A percentile compares a stretch with the other conserved stretches of the same genome.
Conservation (phyloP, 1,140 invertebrate genomes). For the Drosophila setifemur region DNA sequence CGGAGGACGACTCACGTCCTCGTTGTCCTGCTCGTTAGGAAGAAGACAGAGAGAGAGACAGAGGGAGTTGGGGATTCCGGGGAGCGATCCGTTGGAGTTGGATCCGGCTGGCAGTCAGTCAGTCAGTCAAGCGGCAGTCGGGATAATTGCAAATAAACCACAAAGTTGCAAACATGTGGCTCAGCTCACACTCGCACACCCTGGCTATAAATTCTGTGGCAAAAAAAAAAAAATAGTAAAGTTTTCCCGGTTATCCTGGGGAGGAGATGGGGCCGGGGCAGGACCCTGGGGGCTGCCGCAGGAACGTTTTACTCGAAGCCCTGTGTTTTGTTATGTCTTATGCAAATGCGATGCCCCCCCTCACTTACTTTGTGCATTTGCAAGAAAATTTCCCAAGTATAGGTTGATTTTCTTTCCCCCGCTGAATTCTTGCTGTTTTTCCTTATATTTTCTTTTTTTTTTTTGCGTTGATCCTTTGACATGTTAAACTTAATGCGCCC, state of each 20-base stretch:
- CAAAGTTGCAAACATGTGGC: conserved; percentile 77
- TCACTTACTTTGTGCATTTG: conserved; percentile 47
- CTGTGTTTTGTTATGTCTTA: conserved; percentile 65
- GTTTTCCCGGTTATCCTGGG: conserved; percentile 50
- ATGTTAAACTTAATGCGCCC: conserved; percentile 76
- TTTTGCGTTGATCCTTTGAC: conserved; percentile 73
- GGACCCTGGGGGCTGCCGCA: conserved; percentile 34
- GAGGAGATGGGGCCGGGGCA: neutral
- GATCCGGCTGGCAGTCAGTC: conserved; percentile 8
- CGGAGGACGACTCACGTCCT: conserved; percentile 43
- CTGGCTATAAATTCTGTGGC: conserved; percentile 20
- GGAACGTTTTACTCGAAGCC: conserved; percentile 61
- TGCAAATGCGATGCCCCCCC: conserved; percentile 56
- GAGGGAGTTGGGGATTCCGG: no score
- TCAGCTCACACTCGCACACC: conserved; percentile 4
- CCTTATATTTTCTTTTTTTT: conserved; percentile 4
- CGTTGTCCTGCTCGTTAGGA: conserved; percentile 49
- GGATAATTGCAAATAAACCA: conserved; percentile 80
- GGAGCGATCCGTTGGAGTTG: no score
- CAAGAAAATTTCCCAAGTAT: conserved; percentile 58
- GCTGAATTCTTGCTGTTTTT: conserved; percentile 4
- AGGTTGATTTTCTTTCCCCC: conserved; percentile 54
- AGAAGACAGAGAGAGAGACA: conserved; percentile 15
- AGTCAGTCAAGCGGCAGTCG: conserved; percentile 39
- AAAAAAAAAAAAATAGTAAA: conserved; percentile 31